Evolutionary conservation across 2,888 invertebrate species (phyloP), one percentile per base, ranked within the genome.

Genomic region (Achlya flavicornis): DNA sequence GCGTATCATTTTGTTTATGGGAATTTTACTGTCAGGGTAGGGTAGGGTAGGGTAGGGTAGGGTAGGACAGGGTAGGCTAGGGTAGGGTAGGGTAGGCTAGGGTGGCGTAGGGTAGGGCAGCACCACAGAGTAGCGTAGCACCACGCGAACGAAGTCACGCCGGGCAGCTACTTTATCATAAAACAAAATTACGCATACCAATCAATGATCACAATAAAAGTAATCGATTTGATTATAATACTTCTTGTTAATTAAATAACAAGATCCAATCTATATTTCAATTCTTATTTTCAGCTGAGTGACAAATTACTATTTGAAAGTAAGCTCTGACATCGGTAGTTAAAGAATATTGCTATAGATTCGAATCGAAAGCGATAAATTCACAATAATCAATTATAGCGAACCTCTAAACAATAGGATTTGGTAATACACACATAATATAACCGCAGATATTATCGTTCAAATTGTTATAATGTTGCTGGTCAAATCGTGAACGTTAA

Each of bases 401-500:
- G 68, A 66, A 77, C 68, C 69, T 70, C 73, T 73, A 84, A 75
- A 88, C 87, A 88, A 88, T 86, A 78, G 78, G 67, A 78, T 87
- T 87, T 78, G 73, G 80, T 77, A 86, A 88, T 78, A 83, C 76
- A 78, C 71, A 79, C 76, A 79, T 76, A 80, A 79, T 73, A 72
- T 69, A 72, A 69, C 70, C 70, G 68, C 67, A 73, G 69, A 88
- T 86, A 86, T 80, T 84, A 89, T 87, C 87, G 72, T 74, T 78
- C 77, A 84, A 87, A 84, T 83, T 84, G 81, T 74, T 78, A 76
- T 78, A 79, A 79, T 77, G 82, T 83, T 83, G 76, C 79, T 75
- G 84, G 84, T 77, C 80, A 79, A 83, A 76, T 89, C 90, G 89
- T 90, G 90, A 87, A 83, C 84, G 78, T 83, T 81, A 81, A 80